phyloP scores from a whole-genome alignment of 2,797 vertebrate species.

The Pseudochromis fuscus region DNA sequence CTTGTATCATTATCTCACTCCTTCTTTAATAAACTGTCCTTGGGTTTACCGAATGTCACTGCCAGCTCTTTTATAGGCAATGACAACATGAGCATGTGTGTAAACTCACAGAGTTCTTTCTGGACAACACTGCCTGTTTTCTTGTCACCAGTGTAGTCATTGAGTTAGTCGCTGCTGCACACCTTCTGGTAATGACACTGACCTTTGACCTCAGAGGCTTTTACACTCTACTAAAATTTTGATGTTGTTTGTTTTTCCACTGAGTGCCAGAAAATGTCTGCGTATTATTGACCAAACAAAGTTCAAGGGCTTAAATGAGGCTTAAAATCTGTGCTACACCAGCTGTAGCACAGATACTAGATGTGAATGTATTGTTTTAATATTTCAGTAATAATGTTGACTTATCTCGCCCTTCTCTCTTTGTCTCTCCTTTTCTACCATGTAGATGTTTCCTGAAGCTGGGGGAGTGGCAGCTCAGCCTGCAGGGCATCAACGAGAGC shows the following conservation, averaged over 20 bases:
- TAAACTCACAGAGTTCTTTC: slow-evolving; percentile 16
- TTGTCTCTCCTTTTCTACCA: not conserved
- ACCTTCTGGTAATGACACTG: slow-evolving; percentile 15
- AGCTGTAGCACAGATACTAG: no score
- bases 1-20: slow-evolving; percentile 28
- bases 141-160: slow-evolving; percentile 9
- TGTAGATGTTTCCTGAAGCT: slow-evolving; percentile 96
- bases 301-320: not conserved
- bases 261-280: slow-evolving; percentile 8
- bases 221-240: slow-evolving; percentile 3
- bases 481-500: slow-evolving; percentile 98
- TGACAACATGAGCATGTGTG: slow-evolving; percentile 38
- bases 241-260: not conserved
- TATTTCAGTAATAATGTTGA: not conserved
- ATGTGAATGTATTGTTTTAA: no score
- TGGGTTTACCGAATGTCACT: slow-evolving; percentile 16
- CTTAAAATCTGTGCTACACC: not conserved
- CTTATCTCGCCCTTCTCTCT: not conserved
- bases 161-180: not conserved
- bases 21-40: slow-evolving; percentile 39
- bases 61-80: slow-evolving; percentile 35
- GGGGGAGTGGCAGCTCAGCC: slow-evolving; percentile 98
- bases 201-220: slow-evolving; percentile 17
- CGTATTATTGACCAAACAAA: not conserved
- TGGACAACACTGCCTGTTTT: slow-evolving; percentile 14